Conservation (phyloP, 2,888 invertebrate genomes). For the Carcina quercana region DNA sequence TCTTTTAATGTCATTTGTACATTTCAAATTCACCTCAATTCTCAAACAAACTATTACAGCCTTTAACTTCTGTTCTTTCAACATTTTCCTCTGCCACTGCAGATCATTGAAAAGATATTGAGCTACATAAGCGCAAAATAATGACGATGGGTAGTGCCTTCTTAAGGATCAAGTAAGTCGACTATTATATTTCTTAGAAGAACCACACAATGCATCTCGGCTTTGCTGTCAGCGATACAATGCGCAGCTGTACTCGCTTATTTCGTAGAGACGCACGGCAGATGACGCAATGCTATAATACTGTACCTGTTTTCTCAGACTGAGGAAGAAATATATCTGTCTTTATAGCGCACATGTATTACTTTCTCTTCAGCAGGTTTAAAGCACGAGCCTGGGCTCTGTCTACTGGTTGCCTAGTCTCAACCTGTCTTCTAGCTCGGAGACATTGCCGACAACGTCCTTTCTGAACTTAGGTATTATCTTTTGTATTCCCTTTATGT, state of each 20-base stretch:
- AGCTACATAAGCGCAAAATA: slow-evolving; percentile 50
- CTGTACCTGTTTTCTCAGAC: no score
- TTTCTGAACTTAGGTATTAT: slow-evolving; percentile 33
- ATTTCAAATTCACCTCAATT: no score
- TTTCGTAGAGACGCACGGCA: slow-evolving; percentile 47
- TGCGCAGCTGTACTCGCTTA: slow-evolving; percentile 56
- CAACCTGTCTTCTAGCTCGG: slow-evolving; percentile 42
- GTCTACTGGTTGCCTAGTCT: no score
- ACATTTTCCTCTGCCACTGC: no score
- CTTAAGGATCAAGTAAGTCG: slow-evolving; percentile 60
- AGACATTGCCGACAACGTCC: slow-evolving; percentile 32
- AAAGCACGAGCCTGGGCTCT: no score
- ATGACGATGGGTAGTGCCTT: slow-evolving; percentile 60
- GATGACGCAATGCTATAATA: slow-evolving; percentile 52
- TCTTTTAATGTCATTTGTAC: no score
- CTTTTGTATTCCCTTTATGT: slow-evolving; percentile 9
- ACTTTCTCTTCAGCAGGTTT: no score
- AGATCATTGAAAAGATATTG: no score
- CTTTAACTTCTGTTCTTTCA: no score
- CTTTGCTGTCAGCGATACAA: slow-evolving; percentile 66
- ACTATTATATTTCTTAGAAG: slow-evolving; percentile 63
- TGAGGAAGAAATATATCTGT: no score
- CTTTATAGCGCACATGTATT: no score
- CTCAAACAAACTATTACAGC: no score
- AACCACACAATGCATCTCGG: slow-evolving; percentile 54